phyloP scores from a whole-genome alignment of 2,113 vertebrate genomes.

The Phainopepla nitens region DNA sequence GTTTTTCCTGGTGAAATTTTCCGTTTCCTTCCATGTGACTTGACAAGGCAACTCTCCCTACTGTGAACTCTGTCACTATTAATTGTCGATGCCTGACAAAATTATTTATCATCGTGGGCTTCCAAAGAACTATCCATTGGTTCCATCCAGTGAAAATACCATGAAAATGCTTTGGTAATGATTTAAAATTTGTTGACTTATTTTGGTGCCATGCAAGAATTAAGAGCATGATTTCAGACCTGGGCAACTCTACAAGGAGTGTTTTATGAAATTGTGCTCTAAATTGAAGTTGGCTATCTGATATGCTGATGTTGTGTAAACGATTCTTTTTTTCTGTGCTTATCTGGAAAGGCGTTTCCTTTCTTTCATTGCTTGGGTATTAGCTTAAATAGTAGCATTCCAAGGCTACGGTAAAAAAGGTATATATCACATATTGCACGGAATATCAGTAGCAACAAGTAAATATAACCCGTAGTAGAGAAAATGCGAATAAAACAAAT shows the following conservation, averaged over 20 bases:
- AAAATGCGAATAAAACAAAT: background rate
- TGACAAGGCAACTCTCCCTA: background rate
- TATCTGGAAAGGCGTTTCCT: background rate
- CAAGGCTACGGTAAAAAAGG: background rate
- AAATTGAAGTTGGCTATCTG: background rate
- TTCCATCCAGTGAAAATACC: background rate
- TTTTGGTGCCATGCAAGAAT: background rate
- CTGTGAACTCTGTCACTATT: background rate
- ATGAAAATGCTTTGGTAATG: background rate
- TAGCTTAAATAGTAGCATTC: background rate
- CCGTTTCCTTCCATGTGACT: background rate
- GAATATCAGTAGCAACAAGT: background rate
- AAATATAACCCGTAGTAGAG: background rate
- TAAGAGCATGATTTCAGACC: background rate
- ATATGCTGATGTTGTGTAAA: background rate
- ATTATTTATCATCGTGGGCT: background rate
- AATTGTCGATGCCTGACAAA: background rate
- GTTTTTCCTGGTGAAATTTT: background rate
- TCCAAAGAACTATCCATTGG: background rate
- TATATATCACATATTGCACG: fast-evolving
- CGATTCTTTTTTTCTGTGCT: background rate
- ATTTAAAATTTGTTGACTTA: background rate
- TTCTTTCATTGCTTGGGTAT: background rate
- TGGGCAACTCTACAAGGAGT: background rate
- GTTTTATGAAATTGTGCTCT: background rate